Evolutionary conservation across 1,140 invertebrate genomes (phyloP).

Genomic region (Monomorium pharaonis): DNA sequence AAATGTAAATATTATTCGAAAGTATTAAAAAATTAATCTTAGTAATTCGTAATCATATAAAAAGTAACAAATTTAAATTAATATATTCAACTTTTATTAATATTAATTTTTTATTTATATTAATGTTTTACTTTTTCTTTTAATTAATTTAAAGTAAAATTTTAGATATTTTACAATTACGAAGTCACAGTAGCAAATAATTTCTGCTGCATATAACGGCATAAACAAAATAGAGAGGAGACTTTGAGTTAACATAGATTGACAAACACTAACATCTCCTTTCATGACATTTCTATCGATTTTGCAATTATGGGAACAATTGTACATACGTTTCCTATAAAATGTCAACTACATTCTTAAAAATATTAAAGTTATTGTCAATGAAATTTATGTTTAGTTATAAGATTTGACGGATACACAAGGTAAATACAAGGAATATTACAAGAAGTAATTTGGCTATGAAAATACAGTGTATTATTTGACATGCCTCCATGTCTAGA

Average conservation of each 20-base stretch:
- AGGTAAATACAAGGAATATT: not conserved
- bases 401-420: not conserved
- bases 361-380: not conserved
- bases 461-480: not conserved
- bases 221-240: not conserved
- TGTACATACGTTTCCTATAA: not conserved
- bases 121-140: not conserved
- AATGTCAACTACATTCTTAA: not conserved
- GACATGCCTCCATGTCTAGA: not conserved
- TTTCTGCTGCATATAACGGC: not conserved
- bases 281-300: constrained; percentile 10
- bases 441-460: not conserved
- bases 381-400: not conserved
- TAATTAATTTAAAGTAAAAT: not conserved
- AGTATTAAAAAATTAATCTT: too few species aligned
- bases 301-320: not conserved
- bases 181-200: not conserved
- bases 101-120: not conserved
- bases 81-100: too few species aligned
- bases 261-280: not conserved
- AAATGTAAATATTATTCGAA: not conserved
- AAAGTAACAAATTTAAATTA: too few species aligned
- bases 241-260: not conserved
- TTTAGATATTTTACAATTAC: not conserved
- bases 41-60: too few species aligned